Conservation (phyloP, 2,113 vertebrate species). For the Oenanthe melanoleuca region DNA sequence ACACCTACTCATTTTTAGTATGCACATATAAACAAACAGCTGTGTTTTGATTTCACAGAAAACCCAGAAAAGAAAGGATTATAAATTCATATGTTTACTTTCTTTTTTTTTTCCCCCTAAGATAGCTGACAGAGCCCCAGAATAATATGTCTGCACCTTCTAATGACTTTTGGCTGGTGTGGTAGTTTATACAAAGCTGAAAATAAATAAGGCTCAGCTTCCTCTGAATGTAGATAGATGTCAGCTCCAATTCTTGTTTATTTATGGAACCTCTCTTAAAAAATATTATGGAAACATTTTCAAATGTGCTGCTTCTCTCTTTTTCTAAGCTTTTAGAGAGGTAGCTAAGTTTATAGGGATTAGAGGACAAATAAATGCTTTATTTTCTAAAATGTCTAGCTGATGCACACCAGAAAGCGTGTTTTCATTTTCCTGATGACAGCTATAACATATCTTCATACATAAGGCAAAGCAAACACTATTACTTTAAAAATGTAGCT, state of each 20-base stretch:
- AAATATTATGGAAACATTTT: background rate
- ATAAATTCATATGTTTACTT: background rate
- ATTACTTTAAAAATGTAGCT: background rate
- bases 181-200: background rate
- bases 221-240: background rate
- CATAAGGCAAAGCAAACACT: background rate
- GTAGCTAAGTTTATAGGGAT: background rate
- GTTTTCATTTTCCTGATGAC: background rate
- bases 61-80: background rate
- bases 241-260: background rate
- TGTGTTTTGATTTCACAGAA: background rate
- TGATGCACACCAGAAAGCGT: background rate
- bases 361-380: background rate
- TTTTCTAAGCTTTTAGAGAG: background rate
- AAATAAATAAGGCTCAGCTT: background rate
- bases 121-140: background rate
- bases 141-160: background rate
- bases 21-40: background rate
- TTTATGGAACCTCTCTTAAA: background rate
- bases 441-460: background rate
- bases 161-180: background rate
- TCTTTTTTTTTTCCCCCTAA: background rate
- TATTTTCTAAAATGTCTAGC: background rate
- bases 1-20: background rate
- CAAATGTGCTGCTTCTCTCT: background rate